phyloP scores from a whole-genome alignment of 1,140 invertebrate species.

The Pseudomyrmex gracilis region DNA sequence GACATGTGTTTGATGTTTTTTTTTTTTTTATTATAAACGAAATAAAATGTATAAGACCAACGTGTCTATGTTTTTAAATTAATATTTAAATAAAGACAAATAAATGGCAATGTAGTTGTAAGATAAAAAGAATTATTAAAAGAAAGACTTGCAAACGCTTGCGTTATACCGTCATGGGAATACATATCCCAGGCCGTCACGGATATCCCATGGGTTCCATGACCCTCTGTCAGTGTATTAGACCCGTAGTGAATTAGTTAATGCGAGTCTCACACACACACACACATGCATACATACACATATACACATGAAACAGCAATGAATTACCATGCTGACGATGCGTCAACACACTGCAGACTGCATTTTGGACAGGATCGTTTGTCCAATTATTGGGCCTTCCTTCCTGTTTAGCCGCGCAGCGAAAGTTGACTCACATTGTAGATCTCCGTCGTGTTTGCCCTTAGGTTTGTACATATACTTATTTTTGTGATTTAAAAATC shows the following conservation, averaged over 20 bases:
- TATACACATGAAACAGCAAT: constrained; percentile 50
- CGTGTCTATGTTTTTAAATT: too few relatives aligned
- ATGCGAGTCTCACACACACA: constrained; percentile 73
- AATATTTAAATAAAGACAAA: not conserved
- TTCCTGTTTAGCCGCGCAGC: constrained; percentile 67
- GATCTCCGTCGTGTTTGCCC: not conserved
- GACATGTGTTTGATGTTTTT: too few relatives aligned
- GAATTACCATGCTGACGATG: constrained; percentile 72
- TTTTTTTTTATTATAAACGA: too few relatives aligned
- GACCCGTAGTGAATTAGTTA: constrained; percentile 78
- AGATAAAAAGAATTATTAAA: too few relatives aligned
- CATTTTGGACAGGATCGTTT: constrained; percentile 77
- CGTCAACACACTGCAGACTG: constrained; percentile 70
- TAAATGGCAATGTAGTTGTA: not conserved
- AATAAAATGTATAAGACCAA: too few relatives aligned
- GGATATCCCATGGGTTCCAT: constrained; percentile 79
- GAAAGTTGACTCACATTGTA: not conserved
- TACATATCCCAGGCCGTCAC: constrained; percentile 42
- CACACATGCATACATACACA: too few relatives aligned
- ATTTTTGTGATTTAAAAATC: not conserved
- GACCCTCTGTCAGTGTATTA: constrained; percentile 74
- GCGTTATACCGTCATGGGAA: constrained; percentile 29
- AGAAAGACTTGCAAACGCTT: not conserved
- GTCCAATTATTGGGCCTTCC: constrained; percentile 74
- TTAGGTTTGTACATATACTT: not conserved